Evolutionary conservation across 2,113 vertebrate genomes (phyloP).

Genomic region (Catharus minimus): DNA sequence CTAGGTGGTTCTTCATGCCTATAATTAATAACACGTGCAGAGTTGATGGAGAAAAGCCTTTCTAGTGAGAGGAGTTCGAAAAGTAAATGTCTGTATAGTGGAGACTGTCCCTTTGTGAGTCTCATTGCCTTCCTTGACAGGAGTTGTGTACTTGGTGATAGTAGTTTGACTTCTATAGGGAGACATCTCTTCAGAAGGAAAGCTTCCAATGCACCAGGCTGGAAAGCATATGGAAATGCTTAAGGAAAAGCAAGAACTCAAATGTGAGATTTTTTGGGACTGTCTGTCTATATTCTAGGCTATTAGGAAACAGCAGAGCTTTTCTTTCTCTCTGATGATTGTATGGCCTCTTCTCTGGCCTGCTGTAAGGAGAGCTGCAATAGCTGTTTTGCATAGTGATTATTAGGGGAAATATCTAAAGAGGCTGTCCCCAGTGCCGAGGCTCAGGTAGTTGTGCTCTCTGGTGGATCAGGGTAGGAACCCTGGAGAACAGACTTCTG

Average conservation of each 20-base stretch:
- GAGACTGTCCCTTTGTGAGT: neutral
- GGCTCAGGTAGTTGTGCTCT: neutral
- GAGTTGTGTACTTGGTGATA: neutral
- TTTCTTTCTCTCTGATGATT: neutral
- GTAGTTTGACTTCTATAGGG: neutral
- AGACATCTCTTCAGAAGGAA: neutral
- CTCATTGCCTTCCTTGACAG: neutral
- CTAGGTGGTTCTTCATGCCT: neutral
- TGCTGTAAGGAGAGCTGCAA: neutral
- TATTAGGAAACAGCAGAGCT: neutral
- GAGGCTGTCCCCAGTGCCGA: neutral
- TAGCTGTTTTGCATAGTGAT: neutral
- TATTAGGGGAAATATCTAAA: neutral
- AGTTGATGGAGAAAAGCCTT: neutral
- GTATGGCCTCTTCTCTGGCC: neutral
- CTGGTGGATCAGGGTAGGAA: neutral
- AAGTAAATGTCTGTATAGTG: neutral
- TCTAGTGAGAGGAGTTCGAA: neutral
- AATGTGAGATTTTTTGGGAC: neutral
- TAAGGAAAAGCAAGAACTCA: neutral
- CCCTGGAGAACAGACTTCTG: neutral
- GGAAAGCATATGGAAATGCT: neutral
- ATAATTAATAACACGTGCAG: neutral
- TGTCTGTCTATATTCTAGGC: neutral
- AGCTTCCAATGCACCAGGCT: neutral